These are phyloP conservation scores for Drosophila phalerata DNA, from an alignment of 2,888 invertebrate genomes.

Conservation along the genomic window DNA sequence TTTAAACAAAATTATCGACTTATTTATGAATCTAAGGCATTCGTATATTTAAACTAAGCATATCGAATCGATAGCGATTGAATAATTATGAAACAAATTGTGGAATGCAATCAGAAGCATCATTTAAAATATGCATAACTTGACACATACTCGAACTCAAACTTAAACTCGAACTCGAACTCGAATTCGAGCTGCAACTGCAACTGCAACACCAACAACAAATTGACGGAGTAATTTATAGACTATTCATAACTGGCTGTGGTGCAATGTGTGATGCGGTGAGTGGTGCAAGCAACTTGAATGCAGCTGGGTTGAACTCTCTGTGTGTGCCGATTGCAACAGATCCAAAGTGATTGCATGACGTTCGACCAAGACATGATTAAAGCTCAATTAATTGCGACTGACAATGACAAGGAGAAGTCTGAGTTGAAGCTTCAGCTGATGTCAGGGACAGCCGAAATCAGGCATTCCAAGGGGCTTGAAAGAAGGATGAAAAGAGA, in stretches of 20 bases:
- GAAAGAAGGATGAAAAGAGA: background rate
- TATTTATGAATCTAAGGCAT: background rate
- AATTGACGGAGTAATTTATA: slow-evolving; percentile 25
- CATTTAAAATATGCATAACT: slow-evolving; percentile 20
- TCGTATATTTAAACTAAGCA: background rate
- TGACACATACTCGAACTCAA: background rate
- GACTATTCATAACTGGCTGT: slow-evolving; percentile 27
- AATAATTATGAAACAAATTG: slow-evolving; percentile 15
- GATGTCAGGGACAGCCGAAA: slow-evolving; percentile 64
- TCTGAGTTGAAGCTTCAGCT: slow-evolving; percentile 8
- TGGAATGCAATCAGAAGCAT: slow-evolving; percentile 20
- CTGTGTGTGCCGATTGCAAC: slow-evolving; percentile 43
- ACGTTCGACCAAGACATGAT: slow-evolving; percentile 70
- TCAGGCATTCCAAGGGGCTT: background rate
- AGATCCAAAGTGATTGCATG: slow-evolving; percentile 54
- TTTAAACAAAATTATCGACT: background rate
- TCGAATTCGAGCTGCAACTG: too few species aligned
- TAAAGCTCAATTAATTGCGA: slow-evolving; percentile 68
- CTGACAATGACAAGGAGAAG: slow-evolving; percentile 64
- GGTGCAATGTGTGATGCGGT: background rate
- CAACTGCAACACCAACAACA: too few species aligned
- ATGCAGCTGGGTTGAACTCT: slow-evolving; percentile 32
- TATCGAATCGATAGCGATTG: slow-evolving; percentile 12
- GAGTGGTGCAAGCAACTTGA: slow-evolving; percentile 24
- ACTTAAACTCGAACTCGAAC: background rate